Evolutionary conservation across 1,140 invertebrate species (phyloP).

Genomic region (Lepidurus apus): DNA sequence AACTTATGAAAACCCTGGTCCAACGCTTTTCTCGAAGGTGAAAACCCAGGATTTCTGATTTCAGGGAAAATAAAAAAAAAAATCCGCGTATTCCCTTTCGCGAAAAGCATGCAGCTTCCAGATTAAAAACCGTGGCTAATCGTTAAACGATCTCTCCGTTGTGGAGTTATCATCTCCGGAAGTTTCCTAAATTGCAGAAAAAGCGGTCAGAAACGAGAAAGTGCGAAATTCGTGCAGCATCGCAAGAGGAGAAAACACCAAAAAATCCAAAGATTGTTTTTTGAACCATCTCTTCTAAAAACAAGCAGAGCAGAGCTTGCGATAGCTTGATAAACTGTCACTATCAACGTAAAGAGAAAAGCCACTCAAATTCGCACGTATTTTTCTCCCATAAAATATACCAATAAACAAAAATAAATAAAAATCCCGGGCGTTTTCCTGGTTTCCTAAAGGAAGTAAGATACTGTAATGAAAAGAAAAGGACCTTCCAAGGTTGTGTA

Average conservation of each 20-base stretch:
- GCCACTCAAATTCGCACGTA: background rate
- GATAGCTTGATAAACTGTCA: no score
- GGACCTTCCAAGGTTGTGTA: conserved; percentile 5
- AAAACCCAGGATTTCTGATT: no score
- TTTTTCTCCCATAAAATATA: background rate
- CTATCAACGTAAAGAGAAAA: no score
- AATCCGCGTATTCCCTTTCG: no score
- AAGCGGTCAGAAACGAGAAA: background rate
- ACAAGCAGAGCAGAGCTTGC: background rate
- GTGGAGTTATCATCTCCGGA: background rate
- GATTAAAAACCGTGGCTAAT: background rate
- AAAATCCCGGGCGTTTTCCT: background rate
- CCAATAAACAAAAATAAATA: background rate
- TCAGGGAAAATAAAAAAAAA: no score
- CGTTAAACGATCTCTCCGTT: background rate
- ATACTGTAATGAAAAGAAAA: background rate
- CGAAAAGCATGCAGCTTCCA: background rate
- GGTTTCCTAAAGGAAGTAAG: background rate
- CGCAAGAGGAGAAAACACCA: background rate
- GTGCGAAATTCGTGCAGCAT: conserved; percentile 7
- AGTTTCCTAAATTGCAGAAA: background rate
- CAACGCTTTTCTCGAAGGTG: no score
- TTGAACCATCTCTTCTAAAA: background rate
- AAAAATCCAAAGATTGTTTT: background rate
- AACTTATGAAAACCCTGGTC: no score